Base-by-base conservation (phyloP, 2,113 vertebrate species). In the Polypterus bichir region DNA sequence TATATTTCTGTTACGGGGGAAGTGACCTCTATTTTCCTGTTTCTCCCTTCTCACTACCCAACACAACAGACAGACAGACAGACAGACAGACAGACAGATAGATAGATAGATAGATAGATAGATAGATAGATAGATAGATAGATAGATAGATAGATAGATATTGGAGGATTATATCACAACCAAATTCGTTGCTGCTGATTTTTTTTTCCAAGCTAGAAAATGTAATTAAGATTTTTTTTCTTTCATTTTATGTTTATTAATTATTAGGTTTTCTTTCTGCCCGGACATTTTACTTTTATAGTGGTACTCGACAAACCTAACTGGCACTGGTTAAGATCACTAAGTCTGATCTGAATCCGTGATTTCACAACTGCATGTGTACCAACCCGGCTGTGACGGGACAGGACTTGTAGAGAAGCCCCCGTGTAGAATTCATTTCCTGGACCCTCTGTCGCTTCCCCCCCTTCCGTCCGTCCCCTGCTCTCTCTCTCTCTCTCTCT, bases 201-300 rank as follows among this genome's bases (percentile, higher is more conserved):
- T 27, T 27, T 27, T 27, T 2, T 27, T 27, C 27, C 27, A 27
- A 27, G 27, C 27, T 27, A 27, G 27, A 78, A 78, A 82, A 81
- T 81, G 79, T 77, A 79, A 83, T 80, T 79, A 81, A 78, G 81
- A 76, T 79, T 78, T 72, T 73, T 81, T 77, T 69, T 76, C 65
- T 73, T 81, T 78, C 76, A 76, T 79, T 77, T 80, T 74, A 69
- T 79, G 63, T 67, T 62, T 67, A 58, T 63, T 67, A 57, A 62
- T 63, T 62, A 63, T 54, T 49, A 45, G 59, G 61, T 62, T 67
- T 53, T 59, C 65, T 62, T 63, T 67, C 65, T 52, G 48, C 49
- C 27, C 27, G 27, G 27, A 27, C 27, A 27, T 27, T 27, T 27
- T 27, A 27, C 27, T 27, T 27, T 2, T 27, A 27, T 27, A 27